Base-by-base conservation (phyloP, 2,113 vertebrate species). In the Carlito syrichta region DNA sequence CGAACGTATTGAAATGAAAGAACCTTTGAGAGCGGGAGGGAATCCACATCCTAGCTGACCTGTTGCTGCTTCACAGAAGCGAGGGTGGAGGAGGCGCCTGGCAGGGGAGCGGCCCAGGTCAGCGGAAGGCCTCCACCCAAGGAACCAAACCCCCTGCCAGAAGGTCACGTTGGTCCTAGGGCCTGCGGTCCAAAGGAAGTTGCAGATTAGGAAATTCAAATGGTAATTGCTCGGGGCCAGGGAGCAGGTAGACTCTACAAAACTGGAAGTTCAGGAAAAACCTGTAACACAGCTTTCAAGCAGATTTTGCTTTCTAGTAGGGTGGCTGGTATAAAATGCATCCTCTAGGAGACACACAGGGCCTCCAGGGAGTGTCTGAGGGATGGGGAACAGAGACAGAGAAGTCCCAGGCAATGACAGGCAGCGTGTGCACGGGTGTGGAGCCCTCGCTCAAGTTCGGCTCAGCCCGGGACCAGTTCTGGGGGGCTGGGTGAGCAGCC, bases 221-320 rank as follows among this genome's bases (percentile, higher is more conserved):
- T 60, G 54, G 40, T 94, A 94, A 96, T 43, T 93, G 89, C 92
- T 86, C 48, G 95, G 73, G 89, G 38, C 52, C 20, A 83, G 54
- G 45, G 40, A 43, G 50, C 96, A 95, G 88, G 92, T 96, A 68
- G 77, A 95, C 94, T 96, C 86, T 40, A 78, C 68, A 88, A 96
- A 86, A 89, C 95, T 89, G 38, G 91, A 94, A 76, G 40, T 97
- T 89, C 96, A 94, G 83, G 93, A 96, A 97, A 97, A 97, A 96
- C 91, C 95, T 96, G 96, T 66, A 74, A 88, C 45, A n/a, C 74
- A 35, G 85, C 66, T 92, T 97, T 86, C 69, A 74, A 68, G 88
- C 60, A 85, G 93, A 87, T 85, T 87, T 77, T 93, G 50, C 93
- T 93, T 85, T 96, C 56, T 77, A 93, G 63, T 54, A 50, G 87